Evolutionary conservation across 2,888 invertebrate species (phyloP).

Genomic region (Drosophila greeni): DNA sequence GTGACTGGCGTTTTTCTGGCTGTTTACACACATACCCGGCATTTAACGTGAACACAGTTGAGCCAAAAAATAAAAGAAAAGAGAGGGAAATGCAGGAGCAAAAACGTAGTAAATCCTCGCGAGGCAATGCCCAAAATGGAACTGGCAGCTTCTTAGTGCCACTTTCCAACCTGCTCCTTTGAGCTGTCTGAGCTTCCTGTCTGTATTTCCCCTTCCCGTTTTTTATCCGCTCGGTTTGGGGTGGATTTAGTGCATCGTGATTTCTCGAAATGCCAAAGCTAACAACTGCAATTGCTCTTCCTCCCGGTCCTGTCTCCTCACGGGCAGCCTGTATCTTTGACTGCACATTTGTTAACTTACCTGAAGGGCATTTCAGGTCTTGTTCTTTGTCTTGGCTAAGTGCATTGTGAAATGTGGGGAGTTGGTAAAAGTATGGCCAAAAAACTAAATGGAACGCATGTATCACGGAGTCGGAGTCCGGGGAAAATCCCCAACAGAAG

Average conservation of each 20-base stretch:
- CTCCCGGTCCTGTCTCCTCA: conserved; percentile 40
- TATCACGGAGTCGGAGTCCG: background rate
- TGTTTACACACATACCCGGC: conserved; percentile 36
- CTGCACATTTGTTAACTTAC: conserved; percentile 73
- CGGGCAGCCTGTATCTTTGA: conserved; percentile 66
- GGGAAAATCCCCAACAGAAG: background rate
- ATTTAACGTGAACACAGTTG: conserved; percentile 15
- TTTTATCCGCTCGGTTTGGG: conserved; percentile 11
- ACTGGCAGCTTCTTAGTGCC: conserved; percentile 48
- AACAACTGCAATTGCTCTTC: conserved; percentile 63
- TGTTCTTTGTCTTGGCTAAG: conserved; percentile 46
- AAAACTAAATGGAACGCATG: conserved; percentile 23
- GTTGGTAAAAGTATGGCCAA: conserved; percentile 20
- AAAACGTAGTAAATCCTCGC: conserved; percentile 44
- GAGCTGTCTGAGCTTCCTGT: conserved; percentile 49
- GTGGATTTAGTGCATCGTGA: conserved; percentile 68
- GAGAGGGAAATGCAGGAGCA: conserved; percentile 26
- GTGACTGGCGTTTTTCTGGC: conserved; percentile 42
- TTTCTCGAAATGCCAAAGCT: conserved; percentile 68
- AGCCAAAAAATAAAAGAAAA: conserved; percentile 23
- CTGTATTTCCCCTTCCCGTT: conserved; percentile 12
- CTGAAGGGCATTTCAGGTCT: conserved; percentile 68
- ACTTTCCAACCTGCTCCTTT: conserved; percentile 46
- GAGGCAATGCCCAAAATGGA: conserved; percentile 45
- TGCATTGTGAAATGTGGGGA: conserved; percentile 45